Percentiles rank a stretch among this genome's conserved stretches.
These are phyloP conservation scores for Schizotus pectinicornis DNA, from an alignment of 2,888 invertebrate species.

Conservation along the genomic window DNA sequence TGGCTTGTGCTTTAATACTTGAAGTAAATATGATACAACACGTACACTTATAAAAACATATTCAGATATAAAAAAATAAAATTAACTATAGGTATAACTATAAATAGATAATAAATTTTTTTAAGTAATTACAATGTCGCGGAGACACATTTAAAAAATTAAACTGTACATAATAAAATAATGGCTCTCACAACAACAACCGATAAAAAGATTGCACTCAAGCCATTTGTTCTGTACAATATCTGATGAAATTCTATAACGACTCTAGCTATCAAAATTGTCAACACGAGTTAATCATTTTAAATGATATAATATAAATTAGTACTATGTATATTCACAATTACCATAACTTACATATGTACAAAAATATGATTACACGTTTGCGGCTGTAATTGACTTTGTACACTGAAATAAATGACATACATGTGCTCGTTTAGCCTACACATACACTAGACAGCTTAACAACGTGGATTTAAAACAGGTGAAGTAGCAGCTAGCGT, in stretches of 20 bases:
- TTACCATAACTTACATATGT: conserved; percentile 62
- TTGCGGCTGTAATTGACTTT: conserved; percentile 64
- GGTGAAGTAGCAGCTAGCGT: conserved; percentile 49
- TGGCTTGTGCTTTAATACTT: conserved; percentile 55
- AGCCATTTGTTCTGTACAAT: conserved; percentile 60
- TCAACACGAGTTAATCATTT: conserved; percentile 61
- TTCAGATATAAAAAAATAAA: conserved; percentile 55
- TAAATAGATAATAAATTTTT: conserved; percentile 51
- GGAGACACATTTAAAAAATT: conserved; percentile 43
- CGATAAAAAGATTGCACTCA: conserved; percentile 56
- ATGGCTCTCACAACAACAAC: conserved; percentile 57
- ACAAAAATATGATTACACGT: conserved; percentile 64
- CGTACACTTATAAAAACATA: conserved; percentile 51
- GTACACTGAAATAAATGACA: conserved; percentile 57
- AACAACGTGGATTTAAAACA: conserved; percentile 55
- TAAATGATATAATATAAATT: conserved; percentile 58
- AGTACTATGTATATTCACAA: conserved; percentile 60
- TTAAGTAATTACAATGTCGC: conserved; percentile 53
- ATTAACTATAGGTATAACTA: conserved; percentile 52
- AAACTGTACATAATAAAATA: conserved; percentile 53
- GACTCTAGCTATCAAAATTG: conserved; percentile 60
- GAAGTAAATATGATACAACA: conserved; percentile 47
- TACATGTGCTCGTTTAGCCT: conserved; percentile 44
- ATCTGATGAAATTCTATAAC: conserved; percentile 58
- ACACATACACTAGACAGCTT: conserved; percentile 52